These are phyloP conservation scores for Lithophane socia DNA, from an alignment of 2,888 invertebrate genomes.

Conservation along the genomic window DNA sequence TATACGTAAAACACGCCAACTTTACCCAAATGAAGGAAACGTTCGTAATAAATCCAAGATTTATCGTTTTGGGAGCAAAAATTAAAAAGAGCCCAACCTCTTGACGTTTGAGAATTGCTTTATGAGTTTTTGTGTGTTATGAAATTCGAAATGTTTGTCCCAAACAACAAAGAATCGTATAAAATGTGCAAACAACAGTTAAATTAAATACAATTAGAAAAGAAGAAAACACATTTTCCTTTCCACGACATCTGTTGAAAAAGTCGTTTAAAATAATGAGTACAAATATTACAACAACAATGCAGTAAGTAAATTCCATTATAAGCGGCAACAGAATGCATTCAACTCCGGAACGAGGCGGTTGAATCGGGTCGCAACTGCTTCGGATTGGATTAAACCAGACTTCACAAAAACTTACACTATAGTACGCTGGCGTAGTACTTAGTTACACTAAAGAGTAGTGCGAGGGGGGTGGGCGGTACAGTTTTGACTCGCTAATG, in stretches of 20 bases:
- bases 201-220: constrained; percentile 38
- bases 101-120: constrained; percentile 50
- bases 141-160: constrained; percentile 46
- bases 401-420: constrained; percentile 60
- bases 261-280: constrained; percentile 61
- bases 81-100: constrained; percentile 45
- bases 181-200: constrained; percentile 46
- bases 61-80: constrained; percentile 57
- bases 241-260: constrained; percentile 46
- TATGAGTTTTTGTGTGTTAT: constrained; percentile 56
- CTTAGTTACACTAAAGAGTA: constrained; percentile 50
- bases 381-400: constrained; percentile 56
- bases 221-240: constrained; percentile 26
- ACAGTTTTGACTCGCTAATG: constrained; percentile 65
- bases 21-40: constrained; percentile 59
- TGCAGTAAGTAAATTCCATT: constrained; percentile 51
- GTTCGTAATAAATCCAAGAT: constrained; percentile 62
- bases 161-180: constrained; percentile 47
- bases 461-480: constrained; percentile 13
- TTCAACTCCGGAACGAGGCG: constrained; percentile 55
- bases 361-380: constrained; percentile 52
- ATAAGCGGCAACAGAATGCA: constrained; percentile 53
- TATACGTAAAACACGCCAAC: constrained; percentile 58
- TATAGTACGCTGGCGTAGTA: constrained; percentile 29
- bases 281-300: constrained; percentile 54